These are phyloP conservation scores for Pampus argenteus DNA, from an alignment of 2,797 vertebrate genomes.

Conservation along the genomic window DNA sequence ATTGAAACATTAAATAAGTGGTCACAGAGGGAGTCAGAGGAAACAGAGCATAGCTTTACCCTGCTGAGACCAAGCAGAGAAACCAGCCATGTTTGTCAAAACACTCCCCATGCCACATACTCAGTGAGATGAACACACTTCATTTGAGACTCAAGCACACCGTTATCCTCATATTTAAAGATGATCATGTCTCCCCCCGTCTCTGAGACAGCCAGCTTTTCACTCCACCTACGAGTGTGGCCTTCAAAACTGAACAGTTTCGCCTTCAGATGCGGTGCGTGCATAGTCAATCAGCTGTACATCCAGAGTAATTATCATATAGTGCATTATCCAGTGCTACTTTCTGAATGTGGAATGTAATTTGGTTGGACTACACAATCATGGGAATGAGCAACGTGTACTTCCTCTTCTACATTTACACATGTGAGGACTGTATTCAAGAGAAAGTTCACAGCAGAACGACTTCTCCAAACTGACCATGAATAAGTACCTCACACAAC, in stretches of 20 bases:
- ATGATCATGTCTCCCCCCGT: too few species aligned
- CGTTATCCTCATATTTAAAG: neutral
- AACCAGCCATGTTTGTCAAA: neutral
- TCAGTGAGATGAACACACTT: neutral
- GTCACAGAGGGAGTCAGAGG: neutral
- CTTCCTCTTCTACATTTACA: neutral
- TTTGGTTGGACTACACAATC: neutral
- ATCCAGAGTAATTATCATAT: slow-evolving; percentile 18
- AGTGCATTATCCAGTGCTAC: slow-evolving; percentile 6
- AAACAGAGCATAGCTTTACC: neutral
- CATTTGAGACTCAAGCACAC: neutral
- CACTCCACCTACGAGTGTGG: too few species aligned
- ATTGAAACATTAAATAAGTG: neutral
- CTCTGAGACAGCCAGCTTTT: too few species aligned
- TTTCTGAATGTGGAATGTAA: slow-evolving; percentile 2
- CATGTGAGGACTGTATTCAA: neutral
- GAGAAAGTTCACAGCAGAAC: too few species aligned
- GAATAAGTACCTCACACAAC: too few species aligned
- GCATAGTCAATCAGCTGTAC: slow-evolving; percentile 15
- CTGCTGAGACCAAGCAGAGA: neutral
- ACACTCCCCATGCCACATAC: too few species aligned
- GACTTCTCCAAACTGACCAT: too few species aligned
- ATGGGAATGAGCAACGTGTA: neutral
- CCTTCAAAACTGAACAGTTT: too few species aligned
- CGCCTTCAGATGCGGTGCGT: too few species aligned